Evolutionary conservation across 2,797 vertebrate genomes (phyloP).

Genomic region (Myotis vivesi): DNA sequence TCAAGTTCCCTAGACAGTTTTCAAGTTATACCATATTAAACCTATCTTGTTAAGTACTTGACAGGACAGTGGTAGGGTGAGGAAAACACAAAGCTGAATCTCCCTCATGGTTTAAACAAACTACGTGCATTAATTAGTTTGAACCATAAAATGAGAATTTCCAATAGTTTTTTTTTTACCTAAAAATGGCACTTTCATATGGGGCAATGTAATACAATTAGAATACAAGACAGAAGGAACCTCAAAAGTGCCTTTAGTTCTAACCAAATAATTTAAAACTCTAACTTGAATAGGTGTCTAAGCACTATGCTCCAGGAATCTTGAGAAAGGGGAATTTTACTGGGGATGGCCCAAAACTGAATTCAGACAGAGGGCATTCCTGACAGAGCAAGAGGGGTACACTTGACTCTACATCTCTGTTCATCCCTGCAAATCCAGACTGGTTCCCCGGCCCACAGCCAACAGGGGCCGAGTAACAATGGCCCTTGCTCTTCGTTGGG

Average conservation of each 20-base stretch:
- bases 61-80: neutral
- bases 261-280: neutral
- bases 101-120: neutral
- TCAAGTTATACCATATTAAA: neutral
- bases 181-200: neutral
- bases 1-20: neutral
- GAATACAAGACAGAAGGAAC: neutral
- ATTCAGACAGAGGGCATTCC: neutral
- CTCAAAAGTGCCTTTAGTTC: neutral
- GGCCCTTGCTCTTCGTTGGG: neutral
- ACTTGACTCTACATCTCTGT: neutral
- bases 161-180: neutral
- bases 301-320: neutral
- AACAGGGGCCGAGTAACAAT: neutral
- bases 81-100: neutral
- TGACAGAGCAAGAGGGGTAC: neutral
- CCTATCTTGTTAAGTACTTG: neutral
- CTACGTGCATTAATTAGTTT: neutral
- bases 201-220: neutral
- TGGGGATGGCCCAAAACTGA: neutral
- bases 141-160: neutral
- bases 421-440: neutral
- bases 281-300: neutral
- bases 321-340: neutral
- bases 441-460: too few relatives aligned